Evolutionary conservation across 30 jellyfish, hydroid and myxozoan species (phyloP).

Genomic region (Calvadosia cruxmelitensis): DNA sequence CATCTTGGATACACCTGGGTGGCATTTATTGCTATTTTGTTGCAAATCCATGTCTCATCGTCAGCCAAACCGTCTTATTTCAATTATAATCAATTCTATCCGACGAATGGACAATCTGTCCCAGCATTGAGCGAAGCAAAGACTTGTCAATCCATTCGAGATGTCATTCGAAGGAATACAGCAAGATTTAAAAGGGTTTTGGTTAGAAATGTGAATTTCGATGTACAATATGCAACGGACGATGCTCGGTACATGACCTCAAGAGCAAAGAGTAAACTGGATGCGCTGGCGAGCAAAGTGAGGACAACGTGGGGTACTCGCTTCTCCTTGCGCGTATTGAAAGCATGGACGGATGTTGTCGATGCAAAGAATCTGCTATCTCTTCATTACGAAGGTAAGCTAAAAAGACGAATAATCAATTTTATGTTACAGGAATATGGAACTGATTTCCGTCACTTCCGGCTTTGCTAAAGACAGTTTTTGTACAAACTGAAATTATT

Average conservation of each 20-base stretch:
- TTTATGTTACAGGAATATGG: too few relatives aligned
- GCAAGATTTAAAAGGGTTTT: constrained; percentile 71
- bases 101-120: constrained; percentile 42
- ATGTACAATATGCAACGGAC: constrained; percentile 36
- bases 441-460: too few relatives aligned
- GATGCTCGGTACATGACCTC: constrained; percentile 91
- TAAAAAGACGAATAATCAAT: too few relatives aligned
- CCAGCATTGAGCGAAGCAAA: constrained; percentile 41
- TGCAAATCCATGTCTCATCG: too few relatives aligned
- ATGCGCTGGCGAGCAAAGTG: constrained; percentile 58
- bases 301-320: constrained; percentile 44
- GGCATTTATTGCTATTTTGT: too few relatives aligned
- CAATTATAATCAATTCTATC: constrained; percentile 35
- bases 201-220: constrained; percentile 51
- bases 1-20: too few relatives aligned
- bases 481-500: too few relatives aligned
- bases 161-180: constrained; percentile 69
- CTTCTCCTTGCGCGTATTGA: constrained; percentile 26
- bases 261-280: constrained; percentile 75
- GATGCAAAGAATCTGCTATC: constrained; percentile 56
- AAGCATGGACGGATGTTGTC: constrained; percentile 90
- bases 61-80: constrained; percentile 14
- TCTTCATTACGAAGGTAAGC: constrained; percentile 84
- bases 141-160: constrained; percentile 72
- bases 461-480: too few relatives aligned